phyloP scores from a whole-genome alignment of 2,113 vertebrate species.

The Sylvia atricapilla region DNA sequence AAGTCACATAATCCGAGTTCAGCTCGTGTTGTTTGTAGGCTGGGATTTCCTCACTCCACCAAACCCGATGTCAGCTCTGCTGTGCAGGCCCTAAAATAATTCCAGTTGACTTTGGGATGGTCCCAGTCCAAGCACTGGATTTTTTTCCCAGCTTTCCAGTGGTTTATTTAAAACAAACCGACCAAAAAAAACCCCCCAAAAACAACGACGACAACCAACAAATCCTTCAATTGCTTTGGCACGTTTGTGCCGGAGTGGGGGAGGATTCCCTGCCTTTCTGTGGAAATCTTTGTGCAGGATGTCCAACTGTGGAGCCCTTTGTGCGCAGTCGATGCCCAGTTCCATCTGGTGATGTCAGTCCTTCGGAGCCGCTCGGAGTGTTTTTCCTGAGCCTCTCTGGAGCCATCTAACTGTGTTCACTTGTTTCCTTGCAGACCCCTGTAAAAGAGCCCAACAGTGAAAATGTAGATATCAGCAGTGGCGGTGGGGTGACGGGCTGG shows the following conservation, averaged over 20 bases:
- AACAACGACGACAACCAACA: not conserved
- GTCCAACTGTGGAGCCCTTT: not conserved
- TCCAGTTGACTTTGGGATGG: not conserved
- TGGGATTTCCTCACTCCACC: not conserved
- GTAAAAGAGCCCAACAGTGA: slow-evolving; percentile 99
- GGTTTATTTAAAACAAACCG: not conserved
- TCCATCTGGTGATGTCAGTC: accelerated
- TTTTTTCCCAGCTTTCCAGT: not conserved
- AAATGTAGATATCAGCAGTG: slow-evolving; percentile 98
- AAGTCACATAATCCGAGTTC: not conserved
- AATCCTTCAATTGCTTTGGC: accelerated
- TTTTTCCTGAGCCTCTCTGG: accelerated
- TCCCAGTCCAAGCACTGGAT: not conserved
- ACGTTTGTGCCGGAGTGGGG: accelerated
- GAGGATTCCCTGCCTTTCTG: accelerated
- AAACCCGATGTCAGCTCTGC: accelerated
- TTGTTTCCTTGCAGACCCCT: slow-evolving; percentile 85
- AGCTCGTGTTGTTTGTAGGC: accelerated
- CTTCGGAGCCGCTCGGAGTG: accelerated
- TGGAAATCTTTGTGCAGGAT: no score
- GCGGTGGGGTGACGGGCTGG: slow-evolving; percentile 93
- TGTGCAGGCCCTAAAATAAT: not conserved
- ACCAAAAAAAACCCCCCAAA: not conserved
- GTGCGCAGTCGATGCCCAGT: accelerated
- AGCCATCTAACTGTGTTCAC: not conserved